phyloP scores from a whole-genome alignment of 2,888 invertebrate genomes.

The Thysanoteuthis rhombus region DNA sequence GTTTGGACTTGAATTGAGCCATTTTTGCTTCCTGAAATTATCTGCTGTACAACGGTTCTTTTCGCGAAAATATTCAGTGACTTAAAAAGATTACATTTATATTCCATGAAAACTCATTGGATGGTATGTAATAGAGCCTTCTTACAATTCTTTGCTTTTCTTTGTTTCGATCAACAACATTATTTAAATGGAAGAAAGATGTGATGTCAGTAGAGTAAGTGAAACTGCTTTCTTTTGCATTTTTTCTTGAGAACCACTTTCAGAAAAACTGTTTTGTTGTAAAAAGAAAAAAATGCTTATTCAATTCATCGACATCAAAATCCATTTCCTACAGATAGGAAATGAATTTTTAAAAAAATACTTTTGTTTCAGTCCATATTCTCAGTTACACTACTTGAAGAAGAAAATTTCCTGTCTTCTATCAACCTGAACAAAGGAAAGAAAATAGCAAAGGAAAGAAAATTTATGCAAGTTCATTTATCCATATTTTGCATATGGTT shows the following conservation, averaged over 20 bases:
- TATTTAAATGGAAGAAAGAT: neutral
- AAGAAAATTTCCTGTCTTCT: neutral
- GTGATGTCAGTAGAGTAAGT: neutral
- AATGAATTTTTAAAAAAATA: neutral
- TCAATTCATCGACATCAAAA: constrained; percentile 12
- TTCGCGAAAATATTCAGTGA: neutral
- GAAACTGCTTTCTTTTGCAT: neutral
- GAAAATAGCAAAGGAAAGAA: neutral
- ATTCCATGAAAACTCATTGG: neutral
- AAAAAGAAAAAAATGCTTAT: neutral
- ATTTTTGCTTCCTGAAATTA: neutral
- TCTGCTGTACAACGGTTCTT: neutral
- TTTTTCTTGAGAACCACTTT: neutral
- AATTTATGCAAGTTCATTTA: neutral
- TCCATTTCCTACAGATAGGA: neutral
- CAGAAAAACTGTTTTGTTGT: neutral
- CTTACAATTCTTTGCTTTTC: neutral
- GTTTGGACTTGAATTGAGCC: neutral
- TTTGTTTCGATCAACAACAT: neutral
- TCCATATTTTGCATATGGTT: neutral
- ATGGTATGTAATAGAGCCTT: neutral
- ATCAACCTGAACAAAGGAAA: neutral
- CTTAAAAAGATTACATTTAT: neutral
- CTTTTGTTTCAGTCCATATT: neutral
- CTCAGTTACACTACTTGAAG: neutral